phyloP scores from a whole-genome alignment of 2,113 vertebrate genomes.

The Gobio gobio region DNA sequence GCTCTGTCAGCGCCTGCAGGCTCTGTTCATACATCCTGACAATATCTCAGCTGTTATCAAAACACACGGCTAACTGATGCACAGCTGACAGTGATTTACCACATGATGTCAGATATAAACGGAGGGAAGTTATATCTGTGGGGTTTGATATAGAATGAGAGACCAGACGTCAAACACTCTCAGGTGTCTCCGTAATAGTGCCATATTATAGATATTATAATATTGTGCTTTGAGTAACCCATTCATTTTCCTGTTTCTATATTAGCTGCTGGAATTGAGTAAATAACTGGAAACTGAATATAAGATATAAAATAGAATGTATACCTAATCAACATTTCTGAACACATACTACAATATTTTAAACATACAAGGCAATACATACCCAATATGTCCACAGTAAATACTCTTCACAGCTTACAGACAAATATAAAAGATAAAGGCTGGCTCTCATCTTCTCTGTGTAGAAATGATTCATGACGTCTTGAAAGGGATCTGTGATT shows the following conservation, averaged over 20 bases:
- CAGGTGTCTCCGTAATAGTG: conserved; percentile 8
- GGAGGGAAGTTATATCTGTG: conserved; percentile 1
- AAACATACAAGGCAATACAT: background rate
- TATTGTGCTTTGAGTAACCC: background rate
- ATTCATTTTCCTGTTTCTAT: background rate
- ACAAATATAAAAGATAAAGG: background rate
- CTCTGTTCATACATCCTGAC: conserved; percentile 7
- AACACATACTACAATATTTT: background rate
- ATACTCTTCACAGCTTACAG: background rate
- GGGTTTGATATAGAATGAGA: background rate
- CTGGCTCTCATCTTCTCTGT: background rate
- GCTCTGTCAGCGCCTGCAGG: background rate
- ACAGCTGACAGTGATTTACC: background rate
- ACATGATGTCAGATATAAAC: conserved; percentile 9
- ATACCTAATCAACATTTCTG: background rate
- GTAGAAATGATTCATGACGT: background rate
- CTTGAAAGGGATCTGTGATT: background rate
- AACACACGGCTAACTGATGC: background rate
- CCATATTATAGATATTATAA: conserved; percentile 29
- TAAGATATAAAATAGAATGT: too few relatives aligned
- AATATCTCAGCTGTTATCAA: conserved; percentile 12
- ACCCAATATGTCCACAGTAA: background rate
- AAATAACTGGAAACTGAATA: background rate
- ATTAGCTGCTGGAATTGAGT: background rate
- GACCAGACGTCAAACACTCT: background rate